Percentiles rank a stretch among this genome's conserved stretches.
Evolutionary conservation across 1,140 invertebrate species (phyloP).

Genomic region (Thaumatotibia leucotreta): DNA sequence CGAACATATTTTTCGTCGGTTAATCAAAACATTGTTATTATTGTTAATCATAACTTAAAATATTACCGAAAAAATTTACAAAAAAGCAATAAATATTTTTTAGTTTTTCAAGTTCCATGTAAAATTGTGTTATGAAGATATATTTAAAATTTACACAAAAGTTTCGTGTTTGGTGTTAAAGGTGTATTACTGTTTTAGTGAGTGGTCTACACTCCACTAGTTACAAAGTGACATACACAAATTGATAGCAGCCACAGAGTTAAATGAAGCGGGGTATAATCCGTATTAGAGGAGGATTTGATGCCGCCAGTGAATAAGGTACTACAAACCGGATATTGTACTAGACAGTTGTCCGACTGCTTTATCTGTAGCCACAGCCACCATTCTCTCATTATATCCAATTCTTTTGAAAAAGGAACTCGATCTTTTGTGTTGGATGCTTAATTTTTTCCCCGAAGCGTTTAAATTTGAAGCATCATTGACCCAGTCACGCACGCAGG

Average conservation of each 20-base stretch:
- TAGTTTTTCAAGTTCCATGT: neutral
- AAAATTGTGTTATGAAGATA: neutral
- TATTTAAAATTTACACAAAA: constrained; percentile 22
- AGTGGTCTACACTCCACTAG: constrained; percentile 53
- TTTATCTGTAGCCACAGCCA: constrained; percentile 33
- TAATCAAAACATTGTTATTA: constrained; percentile 20
- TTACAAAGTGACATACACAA: constrained; percentile 26
- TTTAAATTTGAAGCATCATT: constrained; percentile 27
- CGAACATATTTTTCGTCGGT: constrained; percentile 27
- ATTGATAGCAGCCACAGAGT: constrained; percentile 22
- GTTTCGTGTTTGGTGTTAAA: constrained; percentile 56
- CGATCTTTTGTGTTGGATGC: constrained; percentile 18
- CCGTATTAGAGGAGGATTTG: constrained; percentile 51
- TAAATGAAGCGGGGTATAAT: constrained; percentile 49
- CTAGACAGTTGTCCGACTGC: constrained; percentile 58
- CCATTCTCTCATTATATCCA: constrained; percentile 12
- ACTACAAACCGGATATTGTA: constrained; percentile 66
- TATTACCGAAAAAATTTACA: constrained; percentile 12
- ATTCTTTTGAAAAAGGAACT: constrained; percentile 28
- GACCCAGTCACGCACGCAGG: constrained; percentile 33
- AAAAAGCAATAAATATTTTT: neutral
- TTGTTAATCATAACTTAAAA: constrained; percentile 23
- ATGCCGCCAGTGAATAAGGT: constrained; percentile 65
- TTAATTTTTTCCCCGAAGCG: constrained; percentile 22
- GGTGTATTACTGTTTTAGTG: constrained; percentile 30